Conservation (phyloP, 2,797 vertebrate genomes). For the Oreortyx pictus region DNA sequence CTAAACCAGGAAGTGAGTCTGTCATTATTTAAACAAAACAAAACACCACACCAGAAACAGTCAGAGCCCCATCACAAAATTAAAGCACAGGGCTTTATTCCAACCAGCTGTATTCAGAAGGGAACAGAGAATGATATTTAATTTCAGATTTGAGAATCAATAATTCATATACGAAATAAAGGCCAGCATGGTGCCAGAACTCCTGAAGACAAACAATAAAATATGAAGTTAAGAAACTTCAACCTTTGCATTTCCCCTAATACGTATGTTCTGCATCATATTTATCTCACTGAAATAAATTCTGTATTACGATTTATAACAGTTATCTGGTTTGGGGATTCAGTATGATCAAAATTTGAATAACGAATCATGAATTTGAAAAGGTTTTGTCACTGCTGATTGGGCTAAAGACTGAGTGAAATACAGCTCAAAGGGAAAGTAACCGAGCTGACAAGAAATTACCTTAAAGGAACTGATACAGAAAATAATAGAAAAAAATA, state of each 20-base stretch:
- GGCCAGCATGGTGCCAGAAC: not conserved
- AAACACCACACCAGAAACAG: not conserved
- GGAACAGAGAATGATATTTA: not conserved
- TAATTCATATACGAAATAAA: not conserved
- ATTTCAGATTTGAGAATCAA: not conserved
- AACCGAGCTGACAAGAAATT: conserved; percentile 4
- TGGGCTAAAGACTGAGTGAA: not conserved
- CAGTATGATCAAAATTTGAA: conserved; percentile 13
- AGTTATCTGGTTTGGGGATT: conserved; percentile 29
- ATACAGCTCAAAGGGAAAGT: not conserved
- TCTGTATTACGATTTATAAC: conserved; percentile 11
- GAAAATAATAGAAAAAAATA: not conserved
- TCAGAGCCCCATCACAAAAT: not conserved
- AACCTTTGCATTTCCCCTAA: not conserved
- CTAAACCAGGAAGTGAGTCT: not conserved
- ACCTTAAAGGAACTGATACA: not conserved
- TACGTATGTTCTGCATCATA: not conserved
- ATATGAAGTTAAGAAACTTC: not conserved
- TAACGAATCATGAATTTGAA: not conserved
- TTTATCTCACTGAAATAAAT: not conserved
- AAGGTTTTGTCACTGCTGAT: not conserved
- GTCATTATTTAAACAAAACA: not conserved
- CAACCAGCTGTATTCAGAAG: not conserved
- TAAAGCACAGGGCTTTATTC: not conserved
- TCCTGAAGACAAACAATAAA: conserved; percentile 2